Conservation (phyloP, 2,888 invertebrate species). For the Temnothorax rugatulus region DNA sequence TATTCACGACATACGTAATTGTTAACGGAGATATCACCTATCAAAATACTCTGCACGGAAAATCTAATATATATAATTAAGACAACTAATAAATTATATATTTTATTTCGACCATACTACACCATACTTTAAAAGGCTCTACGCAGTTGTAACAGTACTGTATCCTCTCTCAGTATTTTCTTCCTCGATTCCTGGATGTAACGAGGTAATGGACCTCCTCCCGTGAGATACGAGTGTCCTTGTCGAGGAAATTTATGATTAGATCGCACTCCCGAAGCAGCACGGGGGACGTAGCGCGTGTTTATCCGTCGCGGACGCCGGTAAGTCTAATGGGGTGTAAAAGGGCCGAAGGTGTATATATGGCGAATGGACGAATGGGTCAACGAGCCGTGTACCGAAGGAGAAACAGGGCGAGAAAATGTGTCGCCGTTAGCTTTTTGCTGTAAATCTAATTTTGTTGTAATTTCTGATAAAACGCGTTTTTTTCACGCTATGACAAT, state of each 20-base stretch:
- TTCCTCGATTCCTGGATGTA: constrained; percentile 32
- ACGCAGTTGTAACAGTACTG: constrained; percentile 2
- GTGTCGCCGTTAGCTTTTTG: not conserved
- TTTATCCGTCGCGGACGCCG: constrained; percentile 61
- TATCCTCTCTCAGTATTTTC: not conserved
- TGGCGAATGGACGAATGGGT: constrained; percentile 59
- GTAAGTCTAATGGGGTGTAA: constrained; percentile 71
- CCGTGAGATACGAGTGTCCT: constrained; percentile 33
- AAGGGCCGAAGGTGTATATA: constrained; percentile 64
- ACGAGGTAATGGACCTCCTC: constrained; percentile 45
- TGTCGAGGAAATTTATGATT: constrained; percentile 60
- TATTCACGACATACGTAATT: not conserved
- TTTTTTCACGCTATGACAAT: too few species aligned
- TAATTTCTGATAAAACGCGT: too few species aligned
- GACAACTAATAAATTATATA: not conserved
- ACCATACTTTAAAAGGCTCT: not conserved
- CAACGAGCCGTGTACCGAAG: constrained; percentile 68
- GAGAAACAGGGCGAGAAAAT: constrained; percentile 64
- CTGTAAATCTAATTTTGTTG: too few species aligned
- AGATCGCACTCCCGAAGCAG: constrained; percentile 43
- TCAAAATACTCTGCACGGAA: not conserved
- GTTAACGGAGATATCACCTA: not conserved
- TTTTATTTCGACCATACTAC: not conserved
- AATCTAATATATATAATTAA: not conserved
- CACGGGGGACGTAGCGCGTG: constrained; percentile 35